Evolutionary conservation across 2,797 vertebrate genomes (phyloP), one percentile per base, ranked within the genome.

Genomic region (Onychomys leucogaster): DNA sequence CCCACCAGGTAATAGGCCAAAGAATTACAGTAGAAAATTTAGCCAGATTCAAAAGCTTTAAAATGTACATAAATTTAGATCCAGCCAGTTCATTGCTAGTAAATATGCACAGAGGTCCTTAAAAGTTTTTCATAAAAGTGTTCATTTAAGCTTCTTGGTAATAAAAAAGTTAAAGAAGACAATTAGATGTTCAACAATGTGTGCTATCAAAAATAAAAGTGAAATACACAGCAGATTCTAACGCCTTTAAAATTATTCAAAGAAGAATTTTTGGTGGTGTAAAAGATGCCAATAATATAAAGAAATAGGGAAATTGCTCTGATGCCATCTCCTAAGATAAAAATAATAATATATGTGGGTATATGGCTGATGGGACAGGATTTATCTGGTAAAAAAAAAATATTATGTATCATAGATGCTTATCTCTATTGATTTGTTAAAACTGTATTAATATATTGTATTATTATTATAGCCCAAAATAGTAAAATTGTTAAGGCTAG

Each of bases 141-240:
- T 41, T 95, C 55, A 73, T 83, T 96, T 91, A 71, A 80, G 29
- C 10, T 52, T 65, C 13, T 29, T 71, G 77, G 73, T 75, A 77
- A 57, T 49, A 85, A 29, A 91, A 95, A 90, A 88, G n/a, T 9
- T 94, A 96, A 94, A 21, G 29, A 63, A 96, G 75, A 88, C 19
- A 95, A 75, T 52, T 84, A 84, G 69, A 34, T 23, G 6, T 49
- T 52, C 37, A 95, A 71, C 11, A 80, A 61, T 49, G 63, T 55
- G 1, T 21, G 4, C 75, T 89, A 89, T 32, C 43, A 82, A 83
- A 23, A 65, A 71, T 81, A 91, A 93, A 75, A 37, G 17, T 52
- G 43, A 87, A 81, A 76, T 32, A 65, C 27, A 86, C 5, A 61
- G 27, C 43, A 81, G 61, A 93, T 6, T 89, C 23, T 69, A 8